Percentiles rank a stretch among this genome's conserved stretches.
Evolutionary conservation across 2,113 vertebrate genomes (phyloP).

Genomic region (Psilopogon haemacephalus): DNA sequence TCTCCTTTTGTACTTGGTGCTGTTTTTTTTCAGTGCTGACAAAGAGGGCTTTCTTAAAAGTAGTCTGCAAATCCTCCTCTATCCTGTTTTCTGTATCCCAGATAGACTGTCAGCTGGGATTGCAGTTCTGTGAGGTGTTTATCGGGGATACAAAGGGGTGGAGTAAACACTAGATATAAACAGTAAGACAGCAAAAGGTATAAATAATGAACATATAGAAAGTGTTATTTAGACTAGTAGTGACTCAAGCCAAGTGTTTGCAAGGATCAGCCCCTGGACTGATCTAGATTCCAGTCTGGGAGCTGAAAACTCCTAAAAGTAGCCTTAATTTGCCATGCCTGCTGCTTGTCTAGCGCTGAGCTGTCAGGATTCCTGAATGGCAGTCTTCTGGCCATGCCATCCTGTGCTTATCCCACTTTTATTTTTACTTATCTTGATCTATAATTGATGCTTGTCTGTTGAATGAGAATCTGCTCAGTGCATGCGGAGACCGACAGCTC

Average conservation of each 20-base stretch:
- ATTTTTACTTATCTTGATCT: not conserved
- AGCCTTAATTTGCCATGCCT: not conserved
- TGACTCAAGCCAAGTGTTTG: not conserved
- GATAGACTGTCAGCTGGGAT: not conserved
- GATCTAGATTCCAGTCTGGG: not conserved
- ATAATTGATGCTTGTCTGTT: not conserved
- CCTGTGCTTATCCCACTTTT: accelerated
- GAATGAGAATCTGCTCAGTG: not conserved
- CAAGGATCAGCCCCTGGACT: not conserved
- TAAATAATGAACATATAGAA: not conserved
- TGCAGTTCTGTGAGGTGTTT: not conserved
- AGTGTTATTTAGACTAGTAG: not conserved
- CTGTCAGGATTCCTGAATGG: not conserved
- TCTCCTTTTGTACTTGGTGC: not conserved
- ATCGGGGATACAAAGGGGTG: not conserved
- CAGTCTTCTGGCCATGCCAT: not conserved
- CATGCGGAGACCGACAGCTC: not conserved
- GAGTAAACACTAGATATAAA: not conserved
- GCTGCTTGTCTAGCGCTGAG: not conserved
- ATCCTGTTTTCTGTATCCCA: not conserved
- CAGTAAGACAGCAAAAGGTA: not conserved
- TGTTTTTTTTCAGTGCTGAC: not conserved
- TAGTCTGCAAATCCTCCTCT: not conserved
- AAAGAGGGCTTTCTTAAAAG: not conserved
- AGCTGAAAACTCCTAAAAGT: not conserved